Base-by-base conservation (phyloP, 1,140 invertebrate species). In the Leptestheria dahalacensis region DNA sequence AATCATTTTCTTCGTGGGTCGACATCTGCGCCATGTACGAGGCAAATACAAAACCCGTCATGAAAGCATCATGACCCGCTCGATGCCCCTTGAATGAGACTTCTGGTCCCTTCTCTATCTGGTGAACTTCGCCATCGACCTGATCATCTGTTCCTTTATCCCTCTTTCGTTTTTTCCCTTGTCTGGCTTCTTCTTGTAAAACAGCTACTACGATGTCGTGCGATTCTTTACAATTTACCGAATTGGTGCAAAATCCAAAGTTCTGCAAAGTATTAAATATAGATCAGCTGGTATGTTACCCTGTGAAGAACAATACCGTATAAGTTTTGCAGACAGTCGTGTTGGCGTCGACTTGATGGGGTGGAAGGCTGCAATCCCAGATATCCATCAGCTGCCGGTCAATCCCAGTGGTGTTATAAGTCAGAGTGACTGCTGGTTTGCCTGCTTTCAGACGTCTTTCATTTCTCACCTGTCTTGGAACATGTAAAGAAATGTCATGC, bases 21-120 rank as follows among this genome's bases (percentile, higher is more conserved):
- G 23, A 6, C 9, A 18, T 26, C 12, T 60, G 58, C 4, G 58
- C 48, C n/a, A 60, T 52, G 9, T 51, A 60, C 12, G 21, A 60
- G 15, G 48, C 58, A 33, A 60, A 60, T 21, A 28, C 21, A 23
- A 52, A 60, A 21, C 49, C 58, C n/a, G 58, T 60, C 58, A 60
- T 60, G 33, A 60, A 60, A 11, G 58, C 58, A 41, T 60, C 58
- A 29, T 60, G 58, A 11, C 58, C 58, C 9, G 58, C 58, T 28
- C 58, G 58, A 50, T 60, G 58, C 33, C 51, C 58, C 24, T 24
- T 60, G 26, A 52, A 50, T n/a, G 24, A 33, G 20, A 28, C 26
- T 51, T 49, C 26, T n/a, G 24, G 25, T n/a, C 20, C 20, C 53
- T 28, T 56, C 26, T 26, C 15, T 4, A 9, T 29, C 24, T 9